Conservation (phyloP, 2,113 vertebrate genomes). For the Chloroceryle aenea region DNA sequence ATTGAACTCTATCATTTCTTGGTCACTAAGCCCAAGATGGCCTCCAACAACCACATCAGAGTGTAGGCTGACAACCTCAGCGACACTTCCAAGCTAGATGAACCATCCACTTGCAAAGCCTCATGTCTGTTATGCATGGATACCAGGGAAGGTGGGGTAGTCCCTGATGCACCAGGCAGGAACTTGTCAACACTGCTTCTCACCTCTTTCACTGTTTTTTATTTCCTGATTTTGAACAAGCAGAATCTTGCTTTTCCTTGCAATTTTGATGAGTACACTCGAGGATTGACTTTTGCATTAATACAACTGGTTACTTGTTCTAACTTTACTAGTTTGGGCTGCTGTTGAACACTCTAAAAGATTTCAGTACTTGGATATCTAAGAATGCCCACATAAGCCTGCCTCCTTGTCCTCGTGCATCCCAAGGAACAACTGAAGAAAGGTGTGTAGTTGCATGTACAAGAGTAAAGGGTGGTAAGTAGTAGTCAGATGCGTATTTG, state of each 20-base stretch:
- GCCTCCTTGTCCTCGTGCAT: neutral
- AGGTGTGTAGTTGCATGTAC: accelerated
- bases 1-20: too few relatives aligned
- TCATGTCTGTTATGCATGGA: accelerated
- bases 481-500: neutral
- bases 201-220: neutral
- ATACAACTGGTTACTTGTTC: neutral
- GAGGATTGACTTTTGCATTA: neutral
- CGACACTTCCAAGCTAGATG: neutral
- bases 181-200: neutral
- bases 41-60: too few relatives aligned
- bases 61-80: neutral
- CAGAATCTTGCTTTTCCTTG: neutral
- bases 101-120: accelerated
- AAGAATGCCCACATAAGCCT: neutral
- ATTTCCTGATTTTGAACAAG: neutral
- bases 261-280: too few relatives aligned
- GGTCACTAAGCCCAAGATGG: too few relatives aligned
- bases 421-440: neutral
- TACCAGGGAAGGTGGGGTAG: neutral
- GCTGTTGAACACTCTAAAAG: neutral
- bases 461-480: neutral
- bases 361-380: neutral
- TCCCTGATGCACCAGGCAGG: neutral
- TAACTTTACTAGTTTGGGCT: neutral